Evolutionary conservation across 2,888 invertebrate species (phyloP).

Genomic region (Malachius bipustulatus): DNA sequence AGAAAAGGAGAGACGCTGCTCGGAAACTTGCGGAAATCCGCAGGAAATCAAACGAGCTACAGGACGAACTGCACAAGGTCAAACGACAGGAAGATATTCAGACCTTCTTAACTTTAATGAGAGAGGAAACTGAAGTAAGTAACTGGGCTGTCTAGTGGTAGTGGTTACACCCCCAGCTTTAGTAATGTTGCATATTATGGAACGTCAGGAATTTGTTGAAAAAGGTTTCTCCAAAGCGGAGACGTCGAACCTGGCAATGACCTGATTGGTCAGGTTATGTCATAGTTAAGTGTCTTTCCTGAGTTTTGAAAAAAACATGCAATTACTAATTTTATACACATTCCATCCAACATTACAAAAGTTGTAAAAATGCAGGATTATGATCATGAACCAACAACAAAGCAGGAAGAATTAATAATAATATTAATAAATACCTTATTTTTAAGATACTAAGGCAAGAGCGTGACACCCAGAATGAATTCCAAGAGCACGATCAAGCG

Average conservation of each 20-base stretch:
- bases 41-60: slow-evolving; percentile 54
- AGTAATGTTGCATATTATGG: too few relatives aligned
- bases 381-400: not conserved
- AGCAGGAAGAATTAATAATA: slow-evolving; percentile 4
- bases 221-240: too few relatives aligned
- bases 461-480: slow-evolving; percentile 46
- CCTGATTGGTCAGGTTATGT: too few relatives aligned
- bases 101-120: slow-evolving; percentile 59
- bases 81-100: slow-evolving; percentile 57
- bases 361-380: slow-evolving; percentile 6
- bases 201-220: too few relatives aligned
- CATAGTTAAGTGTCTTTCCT: too few relatives aligned
- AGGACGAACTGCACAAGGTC: slow-evolving; percentile 63
- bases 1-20: slow-evolving; percentile 50
- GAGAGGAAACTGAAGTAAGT: slow-evolving; percentile 50
- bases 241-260: too few relatives aligned
- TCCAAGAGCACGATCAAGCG: slow-evolving; percentile 55
- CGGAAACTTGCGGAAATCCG: slow-evolving; percentile 49
- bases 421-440: too few relatives aligned
- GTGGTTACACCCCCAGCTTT: too few relatives aligned
- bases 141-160: too few relatives aligned
- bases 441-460: slow-evolving; percentile 48
- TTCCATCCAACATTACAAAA: too few relatives aligned
- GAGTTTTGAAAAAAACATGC: too few relatives aligned
- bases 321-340: too few relatives aligned